Base-by-base conservation (phyloP, 2,113 vertebrate genomes). In the Corydoras maculifer region DNA sequence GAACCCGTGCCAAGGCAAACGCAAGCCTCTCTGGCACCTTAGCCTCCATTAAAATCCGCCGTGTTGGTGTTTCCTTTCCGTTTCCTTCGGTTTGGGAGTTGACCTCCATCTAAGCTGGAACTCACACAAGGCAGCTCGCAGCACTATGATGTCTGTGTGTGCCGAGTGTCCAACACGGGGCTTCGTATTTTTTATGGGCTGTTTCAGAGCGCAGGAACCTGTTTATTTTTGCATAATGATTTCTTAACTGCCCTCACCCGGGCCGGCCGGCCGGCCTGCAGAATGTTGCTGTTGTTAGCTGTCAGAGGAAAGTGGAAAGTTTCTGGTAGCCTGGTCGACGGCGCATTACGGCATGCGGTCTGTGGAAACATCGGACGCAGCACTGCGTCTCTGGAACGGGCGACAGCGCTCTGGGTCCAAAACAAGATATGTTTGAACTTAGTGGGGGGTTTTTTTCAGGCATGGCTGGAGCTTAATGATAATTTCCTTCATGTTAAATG, bases 41-140 rank as follows among this genome's bases (percentile, higher is more conserved):
- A 65, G 29, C 49, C 72, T 62, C 72, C 68, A 55, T 62, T 74
- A 62, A 68, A 74, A 74, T 68, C 67, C 72, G 68, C 62, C 50
- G 35, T 25, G 18, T 68, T 74, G 58, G 49, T 62, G 65, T 74
- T 74, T 74, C 72, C 72, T 74, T 68, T 68, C 65, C 58, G 65
- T 62, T 74, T 72, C 62, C 65, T 68, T 68, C 11, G 32, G 58
- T 68, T 74, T 49, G 50, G 51, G 58, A 49, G 25, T 68, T 69
- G 62, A 74, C 58, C 72, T 49, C 65, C 72, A 62, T 67, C 14
- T 60, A 55, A 73, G 65, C 65, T 5, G 35, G 58, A 74, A 25
- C 58, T 32, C 66, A 49, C 51, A 62, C 30, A 74, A 48, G 59
- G 30, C 58, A 49, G 30, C 58, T 68, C 49, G 61, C 49, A 61